These are phyloP conservation scores for Chesias legatella DNA, from an alignment of 2,888 invertebrate genomes.

Conservation along the genomic window DNA sequence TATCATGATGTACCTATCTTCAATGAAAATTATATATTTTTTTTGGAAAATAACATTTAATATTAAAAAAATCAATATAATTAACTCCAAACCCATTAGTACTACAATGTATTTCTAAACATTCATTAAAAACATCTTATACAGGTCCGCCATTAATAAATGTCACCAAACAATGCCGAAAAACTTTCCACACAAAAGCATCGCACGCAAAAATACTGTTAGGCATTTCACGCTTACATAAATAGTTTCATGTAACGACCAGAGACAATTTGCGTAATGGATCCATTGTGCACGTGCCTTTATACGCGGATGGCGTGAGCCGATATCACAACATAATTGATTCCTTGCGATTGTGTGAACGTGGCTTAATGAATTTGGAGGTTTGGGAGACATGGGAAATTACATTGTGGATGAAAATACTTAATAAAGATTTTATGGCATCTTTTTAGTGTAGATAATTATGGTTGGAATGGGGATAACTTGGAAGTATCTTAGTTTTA, in stretches of 20 bases:
- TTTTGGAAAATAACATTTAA: no score
- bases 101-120: constrained; percentile 11
- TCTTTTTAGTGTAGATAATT: no score
- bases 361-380: constrained; percentile 50
- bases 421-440: no score
- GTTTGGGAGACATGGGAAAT: constrained; percentile 8
- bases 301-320: constrained; percentile 69
- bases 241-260: constrained; percentile 46
- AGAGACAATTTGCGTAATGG: constrained; percentile 75
- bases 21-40: no score
- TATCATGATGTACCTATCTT: no score
- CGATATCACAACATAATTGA: constrained; percentile 53
- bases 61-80: neutral
- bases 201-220: constrained; percentile 73
- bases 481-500: no score
- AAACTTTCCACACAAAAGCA: constrained; percentile 42
- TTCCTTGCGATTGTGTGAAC: constrained; percentile 50
- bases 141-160: constrained; percentile 31
- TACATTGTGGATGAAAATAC: no score
- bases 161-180: constrained; percentile 34
- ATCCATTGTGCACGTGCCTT: constrained; percentile 65
- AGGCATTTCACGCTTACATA: constrained; percentile 34
- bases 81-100: no score
- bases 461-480: no score
- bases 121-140: constrained; percentile 26